Percentiles rank a stretch among this genome's conserved stretches.
phyloP scores from a whole-genome alignment of 2,888 invertebrate species.

The Oxycera nigricornis region DNA sequence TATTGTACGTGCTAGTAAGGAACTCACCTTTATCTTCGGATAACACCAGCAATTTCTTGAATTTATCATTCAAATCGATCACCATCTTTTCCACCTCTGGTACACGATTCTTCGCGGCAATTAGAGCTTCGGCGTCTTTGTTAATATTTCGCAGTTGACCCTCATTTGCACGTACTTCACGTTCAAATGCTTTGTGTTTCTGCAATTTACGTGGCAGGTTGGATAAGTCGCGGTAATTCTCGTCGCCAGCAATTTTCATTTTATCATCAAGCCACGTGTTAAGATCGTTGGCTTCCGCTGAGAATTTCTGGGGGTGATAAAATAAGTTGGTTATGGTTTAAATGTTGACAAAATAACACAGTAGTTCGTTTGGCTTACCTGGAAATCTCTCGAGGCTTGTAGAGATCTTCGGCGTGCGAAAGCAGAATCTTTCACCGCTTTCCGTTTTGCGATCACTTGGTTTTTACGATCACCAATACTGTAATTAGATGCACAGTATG shows the following conservation, averaged over 20 bases:
- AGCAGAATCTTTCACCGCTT: conserved; percentile 76
- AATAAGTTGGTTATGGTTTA: background rate
- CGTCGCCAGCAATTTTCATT: conserved; percentile 87
- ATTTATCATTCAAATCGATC: conserved; percentile 75
- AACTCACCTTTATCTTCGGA: conserved; percentile 65
- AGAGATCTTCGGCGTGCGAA: conserved; percentile 77
- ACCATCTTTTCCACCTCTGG: conserved; percentile 74
- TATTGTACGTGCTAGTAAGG: background rate
- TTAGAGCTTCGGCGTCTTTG: conserved; percentile 76
- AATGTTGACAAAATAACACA: background rate
- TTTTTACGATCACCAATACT: conserved; percentile 76
- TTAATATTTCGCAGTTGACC: conserved; percentile 87
- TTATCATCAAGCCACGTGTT: conserved; percentile 92
- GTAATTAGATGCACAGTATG: conserved; percentile 2
- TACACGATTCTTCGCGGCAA: conserved; percentile 73
- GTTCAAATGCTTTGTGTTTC: conserved; percentile 96
- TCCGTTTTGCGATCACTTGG: conserved; percentile 77
- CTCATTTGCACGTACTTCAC: conserved; percentile 93
- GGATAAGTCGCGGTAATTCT: conserved; percentile 87
- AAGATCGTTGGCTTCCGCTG: conserved; percentile 90
- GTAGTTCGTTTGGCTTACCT: conserved; percentile 56
- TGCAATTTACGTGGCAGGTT: conserved; percentile 92
- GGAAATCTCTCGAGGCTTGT: conserved; percentile 85
- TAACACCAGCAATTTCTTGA: conserved; percentile 76
- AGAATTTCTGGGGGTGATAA: conserved; percentile 69